Percentiles rank a stretch among this genome's conserved stretches.
These are phyloP conservation scores for Columbina picui DNA, from an alignment of 2,113 vertebrate genomes.

Conservation along the genomic window DNA sequence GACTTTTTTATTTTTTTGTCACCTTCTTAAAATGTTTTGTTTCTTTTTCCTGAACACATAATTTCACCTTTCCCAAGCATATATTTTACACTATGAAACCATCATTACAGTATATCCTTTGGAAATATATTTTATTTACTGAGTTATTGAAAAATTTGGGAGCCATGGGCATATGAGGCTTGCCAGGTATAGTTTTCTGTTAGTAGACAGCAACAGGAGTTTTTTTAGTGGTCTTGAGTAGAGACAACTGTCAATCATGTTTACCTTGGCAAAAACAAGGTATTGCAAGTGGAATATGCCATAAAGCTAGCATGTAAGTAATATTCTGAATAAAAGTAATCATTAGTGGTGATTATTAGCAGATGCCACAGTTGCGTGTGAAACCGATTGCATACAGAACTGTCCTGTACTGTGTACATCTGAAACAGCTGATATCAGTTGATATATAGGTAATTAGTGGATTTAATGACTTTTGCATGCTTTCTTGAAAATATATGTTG, in stretches of 20 bases:
- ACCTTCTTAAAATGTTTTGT: neutral
- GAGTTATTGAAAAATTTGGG: neutral
- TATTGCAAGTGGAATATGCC: neutral
- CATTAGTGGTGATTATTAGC: constrained; percentile 40
- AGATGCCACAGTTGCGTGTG: constrained; percentile 3
- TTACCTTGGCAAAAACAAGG: neutral
- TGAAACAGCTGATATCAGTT: constrained; percentile 42
- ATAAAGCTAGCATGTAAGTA: neutral
- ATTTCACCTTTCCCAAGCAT: constrained; percentile 38
- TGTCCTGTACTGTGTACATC: neutral
- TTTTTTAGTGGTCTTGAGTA: neutral
- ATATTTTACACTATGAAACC: constrained; percentile 48
- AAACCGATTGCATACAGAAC: neutral
- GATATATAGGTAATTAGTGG: constrained; percentile 30
- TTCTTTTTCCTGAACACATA: constrained; percentile 30
- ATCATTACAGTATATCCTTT: constrained; percentile 4
- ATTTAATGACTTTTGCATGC: constrained; percentile 27
- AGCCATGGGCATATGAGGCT: neutral
- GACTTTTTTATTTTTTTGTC: neutral
- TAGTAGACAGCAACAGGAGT: neutral
- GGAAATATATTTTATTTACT: neutral
- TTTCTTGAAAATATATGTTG: constrained; percentile 3
- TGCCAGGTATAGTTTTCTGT: neutral
- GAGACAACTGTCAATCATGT: neutral
- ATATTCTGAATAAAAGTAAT: constrained; percentile 33